Evolutionary conservation across 1,140 invertebrate genomes (phyloP).

Genomic region (Lamellibrachia luymesi): DNA sequence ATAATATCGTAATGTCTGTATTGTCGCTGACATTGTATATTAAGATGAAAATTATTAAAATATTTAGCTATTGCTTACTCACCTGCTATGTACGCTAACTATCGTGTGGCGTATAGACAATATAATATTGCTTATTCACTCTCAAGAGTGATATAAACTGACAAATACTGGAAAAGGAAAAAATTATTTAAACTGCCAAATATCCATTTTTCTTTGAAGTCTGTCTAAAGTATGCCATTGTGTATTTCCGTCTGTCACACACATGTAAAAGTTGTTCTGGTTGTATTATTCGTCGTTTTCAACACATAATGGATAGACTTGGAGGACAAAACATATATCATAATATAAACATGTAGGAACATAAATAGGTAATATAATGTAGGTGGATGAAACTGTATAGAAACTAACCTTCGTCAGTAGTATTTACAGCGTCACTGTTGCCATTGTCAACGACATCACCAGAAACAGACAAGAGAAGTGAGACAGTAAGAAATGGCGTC

Average conservation of each 20-base stretch:
- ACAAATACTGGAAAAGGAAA: background rate
- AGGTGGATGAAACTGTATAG: background rate
- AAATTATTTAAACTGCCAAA: background rate
- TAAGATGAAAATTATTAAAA: too few relatives aligned
- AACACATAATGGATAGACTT: background rate
- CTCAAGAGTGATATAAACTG: background rate
- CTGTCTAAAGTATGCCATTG: background rate
- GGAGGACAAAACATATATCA: background rate
- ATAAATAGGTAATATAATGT: background rate
- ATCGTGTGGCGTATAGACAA: too few relatives aligned
- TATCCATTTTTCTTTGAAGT: background rate
- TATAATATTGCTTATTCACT: too few relatives aligned
- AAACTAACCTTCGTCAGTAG: background rate
- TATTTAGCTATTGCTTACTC: too few relatives aligned
- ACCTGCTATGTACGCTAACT: too few relatives aligned
- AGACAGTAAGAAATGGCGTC: constrained; percentile 27
- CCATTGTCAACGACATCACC: background rate
- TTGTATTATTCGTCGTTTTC: background rate
- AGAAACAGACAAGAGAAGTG: constrained; percentile 23
- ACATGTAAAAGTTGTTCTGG: background rate
- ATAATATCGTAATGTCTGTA: too few relatives aligned
- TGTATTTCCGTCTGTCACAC: background rate
- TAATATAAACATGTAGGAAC: background rate
- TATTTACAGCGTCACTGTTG: background rate
- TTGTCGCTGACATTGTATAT: too few relatives aligned